Evolutionary conservation across 2,113 vertebrate genomes (phyloP), one percentile per base, ranked within the genome.

Genomic region (Bambusicola thoracicus): DNA sequence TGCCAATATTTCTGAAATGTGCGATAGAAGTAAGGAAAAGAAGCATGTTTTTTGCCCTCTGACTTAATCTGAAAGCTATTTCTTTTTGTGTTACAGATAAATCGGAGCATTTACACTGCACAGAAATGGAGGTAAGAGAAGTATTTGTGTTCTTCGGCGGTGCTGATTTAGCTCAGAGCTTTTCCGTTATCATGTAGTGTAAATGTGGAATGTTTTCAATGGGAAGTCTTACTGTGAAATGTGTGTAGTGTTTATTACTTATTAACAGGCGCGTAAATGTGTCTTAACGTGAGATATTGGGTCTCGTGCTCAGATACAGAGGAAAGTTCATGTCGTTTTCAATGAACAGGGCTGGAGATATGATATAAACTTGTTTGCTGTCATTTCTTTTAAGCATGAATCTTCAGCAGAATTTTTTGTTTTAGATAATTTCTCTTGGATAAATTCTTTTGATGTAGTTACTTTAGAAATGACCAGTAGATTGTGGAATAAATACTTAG

Each of bases 71-170:
- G 81, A 89, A 79, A 85, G 32, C 25, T 61, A 40, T 18, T 97
- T 41, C 94, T 87, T 84, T 96, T 55, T 27, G 34, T 36, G 74
- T 97, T 97, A 59, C 98, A 99, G 99, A 96, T 98, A 98, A 98
- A 98, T 95, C 96, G 24, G 97, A 86, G 91, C 94, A 7, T 90
- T 96, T 97, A 51, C 96, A 93, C 46, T 98, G 98, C 97, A 98
- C 98, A 95, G 98, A 98, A 97, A 97, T 98, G 94, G 98, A 99
- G 99, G 99, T 99, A 97, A 99, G 98, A 97, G 21, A 92, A 95
- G 53, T 82, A 34, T 41, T 65, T 90, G 27, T 84, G 5, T 72
- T 70, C 13, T 79, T 13, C 73, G 16, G 55, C 59, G 25, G 6
- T 58, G 24, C 29, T 89, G 44, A n/a, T 72, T 84, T 63, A 87